phyloP scores from a whole-genome alignment of 1,140 invertebrate species.

The Hylyphantes graminicola region DNA sequence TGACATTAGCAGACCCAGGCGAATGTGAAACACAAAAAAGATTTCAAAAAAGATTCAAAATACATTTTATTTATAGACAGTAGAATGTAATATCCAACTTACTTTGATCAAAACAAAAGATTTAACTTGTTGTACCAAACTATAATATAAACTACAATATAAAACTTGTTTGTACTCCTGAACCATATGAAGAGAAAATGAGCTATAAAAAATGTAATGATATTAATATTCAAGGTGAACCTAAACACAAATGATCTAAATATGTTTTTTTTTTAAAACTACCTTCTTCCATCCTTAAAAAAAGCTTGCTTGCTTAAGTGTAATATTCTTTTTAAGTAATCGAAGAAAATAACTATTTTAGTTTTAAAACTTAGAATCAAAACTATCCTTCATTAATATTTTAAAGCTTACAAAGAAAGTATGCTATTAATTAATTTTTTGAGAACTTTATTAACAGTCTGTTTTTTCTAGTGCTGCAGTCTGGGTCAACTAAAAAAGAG shows the following conservation, averaged over 20 bases:
- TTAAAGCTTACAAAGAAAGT: neutral
- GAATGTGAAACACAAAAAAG: no score
- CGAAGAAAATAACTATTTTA: neutral
- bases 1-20: no score
- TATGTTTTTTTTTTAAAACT: neutral
- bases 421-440: neutral
- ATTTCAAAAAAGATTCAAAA: no score
- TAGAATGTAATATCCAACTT: neutral
- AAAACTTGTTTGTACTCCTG: neutral
- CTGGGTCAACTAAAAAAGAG: no score
- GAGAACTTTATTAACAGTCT: neutral
- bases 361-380: neutral
- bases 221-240: neutral
- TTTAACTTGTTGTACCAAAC: neutral
- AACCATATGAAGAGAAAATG: neutral
- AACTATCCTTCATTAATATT: neutral
- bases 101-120: neutral
- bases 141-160: neutral
- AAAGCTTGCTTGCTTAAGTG: neutral
- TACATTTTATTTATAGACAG: no score
- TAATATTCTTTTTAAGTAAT: neutral
- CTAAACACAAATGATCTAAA: neutral
- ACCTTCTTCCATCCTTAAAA: neutral
- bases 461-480: neutral
- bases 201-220: neutral